These are phyloP conservation scores for Sceloporus tristichus DNA, from an alignment of 2,113 vertebrate species.

Conservation along the genomic window DNA sequence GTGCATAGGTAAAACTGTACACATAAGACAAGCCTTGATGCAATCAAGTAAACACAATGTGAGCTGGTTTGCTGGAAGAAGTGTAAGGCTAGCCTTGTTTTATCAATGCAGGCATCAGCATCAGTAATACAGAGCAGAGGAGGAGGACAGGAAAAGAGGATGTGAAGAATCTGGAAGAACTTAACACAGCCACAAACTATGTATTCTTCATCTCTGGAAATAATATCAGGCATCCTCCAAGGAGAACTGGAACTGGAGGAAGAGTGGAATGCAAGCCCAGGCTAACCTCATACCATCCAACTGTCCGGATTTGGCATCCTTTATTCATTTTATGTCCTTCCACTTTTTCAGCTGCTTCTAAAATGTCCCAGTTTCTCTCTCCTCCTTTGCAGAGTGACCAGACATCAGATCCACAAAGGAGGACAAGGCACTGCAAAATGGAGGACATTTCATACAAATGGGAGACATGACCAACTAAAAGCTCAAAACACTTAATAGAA, in stretches of 20 bases:
- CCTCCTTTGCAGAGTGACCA: no score
- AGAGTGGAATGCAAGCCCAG: background rate
- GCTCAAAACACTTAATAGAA: no score
- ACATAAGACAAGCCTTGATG: background rate
- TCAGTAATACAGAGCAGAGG: background rate
- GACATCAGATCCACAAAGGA: no score
- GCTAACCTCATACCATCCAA: no score
- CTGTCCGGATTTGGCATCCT: no score
- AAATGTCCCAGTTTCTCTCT: no score
- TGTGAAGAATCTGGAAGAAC: background rate
- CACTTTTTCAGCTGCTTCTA: no score
- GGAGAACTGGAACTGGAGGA: background rate
- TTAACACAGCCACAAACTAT: background rate
- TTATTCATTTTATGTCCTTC: no score
- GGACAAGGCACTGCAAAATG: no score
- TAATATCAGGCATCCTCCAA: background rate
- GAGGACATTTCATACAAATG: no score
- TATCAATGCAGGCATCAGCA: background rate
- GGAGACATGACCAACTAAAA: no score
- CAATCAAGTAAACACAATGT: background rate
- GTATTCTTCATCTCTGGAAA: background rate
- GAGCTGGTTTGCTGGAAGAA: background rate
- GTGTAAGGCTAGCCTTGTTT: background rate
- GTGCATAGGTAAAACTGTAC: background rate
- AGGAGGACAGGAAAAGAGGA: background rate